A percentile compares a stretch with the other conserved stretches of the same genome.
Evolutionary conservation across 1,140 invertebrate species (phyloP).

Genomic region (Piezodorus guildinii): DNA sequence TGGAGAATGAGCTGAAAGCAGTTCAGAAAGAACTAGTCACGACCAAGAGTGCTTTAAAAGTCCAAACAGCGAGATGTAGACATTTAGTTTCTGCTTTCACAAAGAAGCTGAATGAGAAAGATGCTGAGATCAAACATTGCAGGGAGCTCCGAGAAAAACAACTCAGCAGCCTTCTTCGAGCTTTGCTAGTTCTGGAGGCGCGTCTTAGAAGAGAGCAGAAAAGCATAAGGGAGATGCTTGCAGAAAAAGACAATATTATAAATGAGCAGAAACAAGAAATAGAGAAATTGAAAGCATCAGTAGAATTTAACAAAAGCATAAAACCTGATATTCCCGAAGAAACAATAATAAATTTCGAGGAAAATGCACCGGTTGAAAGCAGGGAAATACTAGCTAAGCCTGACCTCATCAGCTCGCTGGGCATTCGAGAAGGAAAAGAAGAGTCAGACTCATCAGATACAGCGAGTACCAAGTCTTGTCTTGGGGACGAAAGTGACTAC

Average conservation of each 20-base stretch:
- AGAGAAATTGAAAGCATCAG: slow-evolving; percentile 40
- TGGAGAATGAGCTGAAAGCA: slow-evolving; percentile 48
- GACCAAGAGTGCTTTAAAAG: slow-evolving; percentile 36
- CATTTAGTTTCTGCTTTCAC: slow-evolving; percentile 46
- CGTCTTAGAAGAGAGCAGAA: slow-evolving; percentile 61
- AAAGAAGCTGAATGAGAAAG: slow-evolving; percentile 46
- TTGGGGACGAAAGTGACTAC: slow-evolving; percentile 18
- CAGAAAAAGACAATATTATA: slow-evolving; percentile 58
- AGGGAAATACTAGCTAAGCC: slow-evolving; percentile 35
- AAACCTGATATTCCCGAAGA: not conserved
- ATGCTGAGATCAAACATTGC: slow-evolving; percentile 45
- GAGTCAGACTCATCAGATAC: slow-evolving; percentile 23
- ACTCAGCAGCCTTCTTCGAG: slow-evolving; percentile 51
- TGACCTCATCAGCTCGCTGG: slow-evolving; percentile 29
- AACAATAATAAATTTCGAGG: slow-evolving; percentile 34
- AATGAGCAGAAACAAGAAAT: slow-evolving; percentile 56
- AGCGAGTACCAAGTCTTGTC: slow-evolving; percentile 20
- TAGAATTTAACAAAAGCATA: not conserved
- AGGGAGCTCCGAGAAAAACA: slow-evolving; percentile 50
- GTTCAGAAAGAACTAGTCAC: slow-evolving; percentile 46
- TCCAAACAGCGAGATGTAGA: slow-evolving; percentile 41
- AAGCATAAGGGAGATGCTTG: slow-evolving; percentile 50
- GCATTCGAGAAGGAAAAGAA: slow-evolving; percentile 22
- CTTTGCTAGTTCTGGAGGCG: slow-evolving; percentile 55
- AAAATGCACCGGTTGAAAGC: slow-evolving; percentile 40